These are phyloP conservation scores for Scomber japonicus DNA, from an alignment of 2,113 vertebrate genomes.

Conservation along the genomic window DNA sequence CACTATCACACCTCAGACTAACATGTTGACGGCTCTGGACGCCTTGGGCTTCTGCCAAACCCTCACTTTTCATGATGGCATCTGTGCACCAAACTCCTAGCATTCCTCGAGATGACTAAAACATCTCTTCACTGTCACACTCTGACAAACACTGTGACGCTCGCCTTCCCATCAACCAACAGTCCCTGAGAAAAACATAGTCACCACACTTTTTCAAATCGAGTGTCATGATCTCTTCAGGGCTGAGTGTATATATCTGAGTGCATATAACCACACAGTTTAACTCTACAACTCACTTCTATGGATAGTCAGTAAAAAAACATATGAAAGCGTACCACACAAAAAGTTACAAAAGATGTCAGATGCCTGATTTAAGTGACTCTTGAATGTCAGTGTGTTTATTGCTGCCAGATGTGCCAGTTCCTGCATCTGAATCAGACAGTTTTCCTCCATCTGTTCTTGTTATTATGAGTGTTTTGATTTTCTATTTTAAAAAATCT, in stretches of 20 bases:
- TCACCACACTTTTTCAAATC: conserved; percentile 6
- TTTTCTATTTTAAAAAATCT: not conserved
- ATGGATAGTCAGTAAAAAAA: not conserved
- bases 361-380: conserved; percentile 25
- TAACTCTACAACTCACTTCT: too few relatives aligned
- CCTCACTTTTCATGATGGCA: conserved; percentile 23
- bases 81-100: conserved; percentile 21
- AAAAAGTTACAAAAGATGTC: not conserved
- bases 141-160: conserved; percentile 34
- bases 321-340: not conserved
- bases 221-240: not conserved
- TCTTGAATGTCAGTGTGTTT: conserved; percentile 31
- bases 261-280: not conserved
- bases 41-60: conserved; percentile 33
- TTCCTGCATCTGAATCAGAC: conserved; percentile 43
- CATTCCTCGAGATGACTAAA: conserved; percentile 35
- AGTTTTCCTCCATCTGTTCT: conserved; percentile 42
- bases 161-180: conserved; percentile 25
- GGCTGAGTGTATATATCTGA: not conserved
- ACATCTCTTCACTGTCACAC: conserved; percentile 14
- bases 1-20: conserved; percentile 34
- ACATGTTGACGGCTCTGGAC: not conserved
- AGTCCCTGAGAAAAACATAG: not conserved
- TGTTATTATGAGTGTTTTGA: conserved; percentile 9
- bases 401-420: conserved; percentile 53